These are phyloP conservation scores for Morpho deidamia DNA, from an alignment of 2,888 invertebrate species.

Conservation along the genomic window DNA sequence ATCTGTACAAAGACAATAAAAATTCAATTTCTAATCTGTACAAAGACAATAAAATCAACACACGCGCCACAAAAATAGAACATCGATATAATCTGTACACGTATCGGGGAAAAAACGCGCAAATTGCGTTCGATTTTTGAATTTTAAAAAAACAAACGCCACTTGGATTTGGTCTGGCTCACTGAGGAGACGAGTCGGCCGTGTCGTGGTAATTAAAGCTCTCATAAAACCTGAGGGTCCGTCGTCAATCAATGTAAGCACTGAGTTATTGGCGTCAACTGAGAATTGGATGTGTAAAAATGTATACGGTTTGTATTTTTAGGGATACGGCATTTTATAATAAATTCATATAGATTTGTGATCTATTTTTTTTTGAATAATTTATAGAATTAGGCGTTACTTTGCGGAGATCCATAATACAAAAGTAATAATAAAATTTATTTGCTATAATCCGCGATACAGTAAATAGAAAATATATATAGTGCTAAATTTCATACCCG, in stretches of 20 bases:
- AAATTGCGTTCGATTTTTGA: conserved; percentile 5
- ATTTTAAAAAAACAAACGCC: conserved; percentile 18
- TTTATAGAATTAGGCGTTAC: too few species aligned
- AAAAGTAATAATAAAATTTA: too few species aligned
- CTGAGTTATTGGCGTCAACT: conserved; percentile 52
- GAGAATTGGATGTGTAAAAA: conserved; percentile 22
- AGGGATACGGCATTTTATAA: conserved; percentile 13
- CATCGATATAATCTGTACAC: neutral
- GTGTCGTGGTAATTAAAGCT: conserved; percentile 63
- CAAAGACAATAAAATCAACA: too few species aligned
- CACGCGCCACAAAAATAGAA: neutral
- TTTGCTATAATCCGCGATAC: too few species aligned
- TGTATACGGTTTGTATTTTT: conserved; percentile 6
- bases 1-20: too few species aligned
- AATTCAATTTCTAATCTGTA: too few species aligned
- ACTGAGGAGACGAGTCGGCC: conserved; percentile 47
- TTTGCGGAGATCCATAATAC: too few species aligned
- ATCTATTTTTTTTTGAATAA: too few species aligned
- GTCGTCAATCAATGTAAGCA: conserved; percentile 64
- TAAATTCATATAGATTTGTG: neutral
- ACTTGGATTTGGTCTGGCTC: conserved; percentile 25
- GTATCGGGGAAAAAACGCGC: neutral
- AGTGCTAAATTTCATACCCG: too few species aligned
- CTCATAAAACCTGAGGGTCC: conserved; percentile 59
- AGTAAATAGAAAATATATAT: too few species aligned